Percentiles rank a stretch among this genome's conserved stretches.
Evolutionary conservation across 2,113 vertebrate genomes (phyloP).

Genomic region (Pandion haliaetus): DNA sequence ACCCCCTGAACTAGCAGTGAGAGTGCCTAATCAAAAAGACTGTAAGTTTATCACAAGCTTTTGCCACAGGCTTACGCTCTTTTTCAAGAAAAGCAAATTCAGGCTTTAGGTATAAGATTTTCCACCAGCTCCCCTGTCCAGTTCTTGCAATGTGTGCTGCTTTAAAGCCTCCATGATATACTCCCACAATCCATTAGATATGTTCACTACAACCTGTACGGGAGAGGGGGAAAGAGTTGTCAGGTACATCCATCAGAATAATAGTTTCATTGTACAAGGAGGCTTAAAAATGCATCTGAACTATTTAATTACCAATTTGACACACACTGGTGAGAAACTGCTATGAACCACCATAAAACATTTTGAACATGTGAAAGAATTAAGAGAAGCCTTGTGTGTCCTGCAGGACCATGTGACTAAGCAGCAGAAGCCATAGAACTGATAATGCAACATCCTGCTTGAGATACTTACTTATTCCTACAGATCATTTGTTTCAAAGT

Average conservation of each 20-base stretch:
- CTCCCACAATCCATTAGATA: not conserved
- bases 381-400: not conserved
- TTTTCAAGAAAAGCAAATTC: not conserved
- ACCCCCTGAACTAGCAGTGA: not conserved
- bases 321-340: not conserved
- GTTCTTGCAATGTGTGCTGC: not conserved
- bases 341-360: not conserved
- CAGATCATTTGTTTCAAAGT: not conserved
- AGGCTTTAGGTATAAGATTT: not conserved
- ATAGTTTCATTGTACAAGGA: not conserved
- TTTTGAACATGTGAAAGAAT: not conserved
- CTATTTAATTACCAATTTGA: not conserved
- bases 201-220: constrained; percentile 10
- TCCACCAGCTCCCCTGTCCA: not conserved
- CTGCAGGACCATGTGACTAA: not conserved
- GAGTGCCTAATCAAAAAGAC: not conserved
- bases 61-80: not conserved
- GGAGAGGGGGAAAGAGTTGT: not conserved
- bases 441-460: not conserved
- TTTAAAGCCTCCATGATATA: not conserved
- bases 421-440: not conserved
- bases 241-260: not conserved
- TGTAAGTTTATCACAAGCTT: not conserved
- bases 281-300: not conserved
- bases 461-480: not conserved